Conservation (phyloP, 2,113 vertebrate genomes). For the Callithrix jacchus region DNA sequence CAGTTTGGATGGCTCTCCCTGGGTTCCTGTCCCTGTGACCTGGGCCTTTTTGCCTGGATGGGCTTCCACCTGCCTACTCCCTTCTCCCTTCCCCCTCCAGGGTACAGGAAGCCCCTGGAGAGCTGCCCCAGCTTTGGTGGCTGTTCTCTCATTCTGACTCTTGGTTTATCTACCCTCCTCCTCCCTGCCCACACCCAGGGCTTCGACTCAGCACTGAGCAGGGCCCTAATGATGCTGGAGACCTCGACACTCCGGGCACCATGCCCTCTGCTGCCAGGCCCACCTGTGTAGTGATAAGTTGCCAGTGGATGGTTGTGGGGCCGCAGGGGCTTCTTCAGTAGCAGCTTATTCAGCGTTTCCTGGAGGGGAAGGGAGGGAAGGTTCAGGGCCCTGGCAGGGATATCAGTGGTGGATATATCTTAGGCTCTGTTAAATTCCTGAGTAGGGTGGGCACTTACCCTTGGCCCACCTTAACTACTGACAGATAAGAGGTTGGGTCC, state of each 20-base stretch:
- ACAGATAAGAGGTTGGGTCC: neutral
- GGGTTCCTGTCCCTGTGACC: neutral
- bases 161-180: neutral
- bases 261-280: neutral
- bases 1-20: neutral
- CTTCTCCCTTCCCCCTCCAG: neutral
- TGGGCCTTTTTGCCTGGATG: neutral
- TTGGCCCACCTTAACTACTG: neutral
- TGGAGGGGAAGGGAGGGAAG: conserved; percentile 67
- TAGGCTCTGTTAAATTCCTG: neutral
- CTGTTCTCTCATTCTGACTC: neutral
- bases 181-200: too few species aligned
- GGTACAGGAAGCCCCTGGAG: neutral
- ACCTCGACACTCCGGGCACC: neutral
- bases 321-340: conserved; percentile 89
- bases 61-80: neutral
- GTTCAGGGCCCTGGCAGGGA: neutral
- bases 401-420: neutral
- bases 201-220: neutral
- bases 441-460: neutral
- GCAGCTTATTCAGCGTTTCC: conserved; percentile 91
- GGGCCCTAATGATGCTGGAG: neutral
- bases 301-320: conserved; percentile 87
- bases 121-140: neutral
- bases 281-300: conserved; percentile 98